phyloP scores from a whole-genome alignment of 2,113 vertebrate genomes.

The Sorex araneus region DNA sequence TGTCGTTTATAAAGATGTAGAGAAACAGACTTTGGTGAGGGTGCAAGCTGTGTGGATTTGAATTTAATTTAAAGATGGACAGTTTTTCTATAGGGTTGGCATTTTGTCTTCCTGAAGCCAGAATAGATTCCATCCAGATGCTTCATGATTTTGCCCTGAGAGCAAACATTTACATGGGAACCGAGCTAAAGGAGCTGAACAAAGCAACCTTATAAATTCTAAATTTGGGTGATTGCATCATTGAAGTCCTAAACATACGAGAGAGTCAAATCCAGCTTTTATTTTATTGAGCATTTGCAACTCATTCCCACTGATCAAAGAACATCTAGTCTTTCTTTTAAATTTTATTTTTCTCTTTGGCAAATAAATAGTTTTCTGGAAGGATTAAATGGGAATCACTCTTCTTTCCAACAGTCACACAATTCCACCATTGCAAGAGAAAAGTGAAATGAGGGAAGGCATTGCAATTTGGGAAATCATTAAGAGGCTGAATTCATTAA shows the following conservation, averaged over 20 bases:
- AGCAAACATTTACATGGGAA: constrained; percentile 80
- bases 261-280: constrained; percentile 78
- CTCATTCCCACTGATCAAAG: constrained; percentile 81
- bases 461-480: constrained; percentile 75
- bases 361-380: constrained; percentile 65
- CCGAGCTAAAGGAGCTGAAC: constrained; percentile 74
- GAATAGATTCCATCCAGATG: constrained; percentile 79
- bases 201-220: constrained; percentile 80
- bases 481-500: constrained; percentile 73
- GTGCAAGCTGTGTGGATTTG: constrained; percentile 74
- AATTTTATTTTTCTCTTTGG: constrained; percentile 76
- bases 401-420: constrained; percentile 37
- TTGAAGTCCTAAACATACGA: neutral
- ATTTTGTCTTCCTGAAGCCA: constrained; percentile 76
- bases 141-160: constrained; percentile 74
- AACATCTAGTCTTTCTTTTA: constrained; percentile 65
- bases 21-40: constrained; percentile 78
- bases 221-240: constrained; percentile 76
- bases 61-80: constrained; percentile 77
- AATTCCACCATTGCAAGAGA: constrained; percentile 49
- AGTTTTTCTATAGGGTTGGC: constrained; percentile 68
- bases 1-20: constrained; percentile 77
- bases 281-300: constrained; percentile 78
- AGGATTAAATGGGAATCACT: constrained; percentile 73
- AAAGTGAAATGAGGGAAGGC: constrained; percentile 1